Percentiles rank a stretch among this genome's conserved stretches.
Evolutionary conservation across 2,888 invertebrate species (phyloP).

Genomic region (Cheilosia impressa): DNA sequence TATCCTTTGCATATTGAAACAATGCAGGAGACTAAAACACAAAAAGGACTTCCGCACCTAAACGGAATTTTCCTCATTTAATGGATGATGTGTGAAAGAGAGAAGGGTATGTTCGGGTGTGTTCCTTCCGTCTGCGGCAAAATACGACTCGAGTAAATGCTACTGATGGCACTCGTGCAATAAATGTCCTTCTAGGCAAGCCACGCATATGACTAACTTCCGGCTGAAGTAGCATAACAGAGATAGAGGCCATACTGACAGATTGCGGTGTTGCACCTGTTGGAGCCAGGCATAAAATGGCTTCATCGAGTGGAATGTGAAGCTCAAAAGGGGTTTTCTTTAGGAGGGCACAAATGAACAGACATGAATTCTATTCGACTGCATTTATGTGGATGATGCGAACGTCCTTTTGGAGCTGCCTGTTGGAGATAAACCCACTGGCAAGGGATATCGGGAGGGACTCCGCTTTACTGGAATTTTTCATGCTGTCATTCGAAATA

Average conservation of each 20-base stretch:
- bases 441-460: too few species aligned
- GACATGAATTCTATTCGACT: too few species aligned
- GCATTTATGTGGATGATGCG: too few species aligned
- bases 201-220: slow-evolving; percentile 65
- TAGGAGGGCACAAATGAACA: too few species aligned
- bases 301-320: neutral
- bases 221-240: slow-evolving; percentile 34
- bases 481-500: too few species aligned
- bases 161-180: slow-evolving; percentile 62
- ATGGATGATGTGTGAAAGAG: slow-evolving; percentile 36
- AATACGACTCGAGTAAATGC: slow-evolving; percentile 42
- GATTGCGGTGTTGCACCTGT: slow-evolving; percentile 58
- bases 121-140: slow-evolving; percentile 10
- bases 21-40: slow-evolving; percentile 8
- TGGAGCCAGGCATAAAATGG: slow-evolving; percentile 31
- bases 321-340: slow-evolving; percentile 3
- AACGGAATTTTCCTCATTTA: slow-evolving; percentile 45
- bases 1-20: slow-evolving; percentile 57
- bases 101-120: neutral
- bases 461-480: too few species aligned
- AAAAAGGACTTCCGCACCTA: slow-evolving; percentile 17
- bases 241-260: slow-evolving; percentile 36
- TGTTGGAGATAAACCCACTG: too few species aligned
- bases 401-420: too few species aligned
- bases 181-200: slow-evolving; percentile 62